Conservation (phyloP, 1,140 invertebrate genomes). For the Archivesica marissinica region DNA sequence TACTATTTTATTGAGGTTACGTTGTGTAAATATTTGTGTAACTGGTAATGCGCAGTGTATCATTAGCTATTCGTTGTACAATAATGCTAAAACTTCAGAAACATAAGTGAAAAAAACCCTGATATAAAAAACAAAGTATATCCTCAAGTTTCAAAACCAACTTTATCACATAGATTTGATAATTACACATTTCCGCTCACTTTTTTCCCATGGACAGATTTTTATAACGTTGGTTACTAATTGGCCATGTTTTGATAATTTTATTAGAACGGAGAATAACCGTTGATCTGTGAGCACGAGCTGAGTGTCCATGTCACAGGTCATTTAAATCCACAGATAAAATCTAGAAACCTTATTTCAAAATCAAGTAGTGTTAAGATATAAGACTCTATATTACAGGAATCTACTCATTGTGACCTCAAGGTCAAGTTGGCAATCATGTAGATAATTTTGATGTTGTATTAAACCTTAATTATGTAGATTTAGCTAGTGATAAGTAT, state of each 20-base stretch:
- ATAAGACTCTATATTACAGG: not conserved
- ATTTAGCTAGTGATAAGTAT: constrained; percentile 17
- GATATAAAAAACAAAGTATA: too few relatives aligned
- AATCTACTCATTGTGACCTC: not conserved
- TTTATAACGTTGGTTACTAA: not conserved
- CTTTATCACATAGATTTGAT: too few relatives aligned
- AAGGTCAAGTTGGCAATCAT: not conserved
- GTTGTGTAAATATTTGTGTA: too few relatives aligned
- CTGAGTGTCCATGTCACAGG: not conserved
- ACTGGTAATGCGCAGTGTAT: too few relatives aligned
- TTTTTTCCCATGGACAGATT: constrained; percentile 20
- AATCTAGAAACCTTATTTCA: not conserved
- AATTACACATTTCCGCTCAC: too few relatives aligned
- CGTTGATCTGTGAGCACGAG: not conserved
- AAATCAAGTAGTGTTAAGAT: constrained; percentile 25
- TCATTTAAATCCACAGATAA: constrained; percentile 20
- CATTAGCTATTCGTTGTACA: too few relatives aligned
- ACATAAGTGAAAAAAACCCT: too few relatives aligned
- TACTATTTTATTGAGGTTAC: too few relatives aligned
- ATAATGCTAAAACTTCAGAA: too few relatives aligned
- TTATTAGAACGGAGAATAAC: not conserved
- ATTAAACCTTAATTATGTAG: constrained; percentile 20
- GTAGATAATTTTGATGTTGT: constrained; percentile 32
- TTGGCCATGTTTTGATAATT: not conserved
- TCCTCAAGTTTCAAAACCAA: too few relatives aligned